A percentile compares a stretch with the other conserved stretches of the same genome.
phyloP scores from a whole-genome alignment of 2,888 invertebrate species.

The Geotrupes spiniger region DNA sequence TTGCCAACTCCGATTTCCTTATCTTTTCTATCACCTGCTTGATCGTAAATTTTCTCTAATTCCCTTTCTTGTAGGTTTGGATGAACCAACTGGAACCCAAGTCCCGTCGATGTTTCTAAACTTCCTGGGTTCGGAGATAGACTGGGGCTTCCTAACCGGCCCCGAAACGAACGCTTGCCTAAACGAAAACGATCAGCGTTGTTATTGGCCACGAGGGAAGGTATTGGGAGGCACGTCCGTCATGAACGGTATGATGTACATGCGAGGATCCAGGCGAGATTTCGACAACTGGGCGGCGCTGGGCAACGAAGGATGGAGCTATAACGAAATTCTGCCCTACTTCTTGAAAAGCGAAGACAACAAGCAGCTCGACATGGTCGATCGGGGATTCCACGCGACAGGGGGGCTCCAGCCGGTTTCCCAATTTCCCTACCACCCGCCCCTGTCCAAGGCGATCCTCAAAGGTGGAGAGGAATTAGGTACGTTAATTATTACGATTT shows the following conservation, averaged over 20 bases:
- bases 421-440: conserved; percentile 84
- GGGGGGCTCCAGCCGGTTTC: conserved; percentile 77
- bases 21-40: no score
- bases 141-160: conserved; percentile 85
- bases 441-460: conserved; percentile 72
- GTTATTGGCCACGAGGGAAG: conserved; percentile 85
- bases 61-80: no score
- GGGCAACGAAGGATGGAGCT: conserved; percentile 88
- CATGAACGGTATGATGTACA: conserved; percentile 96
- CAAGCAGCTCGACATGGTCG: conserved; percentile 66
- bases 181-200: conserved; percentile 65
- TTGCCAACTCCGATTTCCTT: no score
- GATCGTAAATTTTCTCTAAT: no score
- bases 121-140: conserved; percentile 81
- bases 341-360: conserved; percentile 87
- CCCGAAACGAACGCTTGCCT: conserved; percentile 76
- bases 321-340: conserved; percentile 84
- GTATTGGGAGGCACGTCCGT: conserved; percentile 89
- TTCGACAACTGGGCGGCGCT: conserved; percentile 84
- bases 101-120: conserved; percentile 89
- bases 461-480: conserved; percentile 77
- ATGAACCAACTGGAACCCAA: conserved; percentile 85
- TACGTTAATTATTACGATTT: conserved; percentile 41
- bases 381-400: conserved; percentile 71
- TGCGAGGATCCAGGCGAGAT: conserved; percentile 82